Conservation (phyloP, 2,888 invertebrate genomes). For the Agelastica alni region DNA sequence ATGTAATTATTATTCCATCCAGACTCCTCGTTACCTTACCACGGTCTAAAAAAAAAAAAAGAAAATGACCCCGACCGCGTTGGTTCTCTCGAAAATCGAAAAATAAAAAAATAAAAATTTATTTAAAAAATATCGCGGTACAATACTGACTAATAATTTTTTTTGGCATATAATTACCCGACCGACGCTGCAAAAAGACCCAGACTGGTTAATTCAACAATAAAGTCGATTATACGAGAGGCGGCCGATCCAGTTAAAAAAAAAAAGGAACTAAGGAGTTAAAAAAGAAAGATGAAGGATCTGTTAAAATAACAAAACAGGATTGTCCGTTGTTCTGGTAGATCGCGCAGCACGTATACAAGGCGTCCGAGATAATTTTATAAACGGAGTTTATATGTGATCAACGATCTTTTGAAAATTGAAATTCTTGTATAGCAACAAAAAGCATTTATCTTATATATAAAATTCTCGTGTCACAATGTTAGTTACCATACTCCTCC, state of each 20-base stretch:
- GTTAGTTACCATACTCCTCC: no score
- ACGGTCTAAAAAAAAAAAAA: no score
- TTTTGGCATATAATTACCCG: slow-evolving; percentile 30
- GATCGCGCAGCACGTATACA: slow-evolving; percentile 24
- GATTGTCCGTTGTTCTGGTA: no score
- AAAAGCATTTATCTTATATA: no score
- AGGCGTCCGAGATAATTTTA: no score
- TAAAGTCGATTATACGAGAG: slow-evolving; percentile 37
- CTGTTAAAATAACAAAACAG: slow-evolving; percentile 28
- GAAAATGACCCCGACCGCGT: slow-evolving; percentile 1
- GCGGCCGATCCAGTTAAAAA: slow-evolving; percentile 26
- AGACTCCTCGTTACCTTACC: no score
- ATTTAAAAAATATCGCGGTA: slow-evolving; percentile 25
- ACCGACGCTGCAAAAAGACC: slow-evolving; percentile 24
- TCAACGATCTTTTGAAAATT: no score
- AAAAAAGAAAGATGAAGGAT: slow-evolving; percentile 3
- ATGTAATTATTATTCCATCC: no score
- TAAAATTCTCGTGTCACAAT: no score
- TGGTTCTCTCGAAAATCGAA: neutral
- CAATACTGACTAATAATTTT: slow-evolving; percentile 31
- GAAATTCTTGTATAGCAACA: no score
- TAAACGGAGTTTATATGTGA: no score
- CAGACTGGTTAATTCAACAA: slow-evolving; percentile 39
- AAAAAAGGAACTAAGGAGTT: slow-evolving; percentile 25
- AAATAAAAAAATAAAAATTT: slow-evolving; percentile 7